Evolutionary conservation across 1,140 invertebrate species (phyloP), one percentile per base, ranked within the genome.

Genomic region (Melanaphis sacchari): DNA sequence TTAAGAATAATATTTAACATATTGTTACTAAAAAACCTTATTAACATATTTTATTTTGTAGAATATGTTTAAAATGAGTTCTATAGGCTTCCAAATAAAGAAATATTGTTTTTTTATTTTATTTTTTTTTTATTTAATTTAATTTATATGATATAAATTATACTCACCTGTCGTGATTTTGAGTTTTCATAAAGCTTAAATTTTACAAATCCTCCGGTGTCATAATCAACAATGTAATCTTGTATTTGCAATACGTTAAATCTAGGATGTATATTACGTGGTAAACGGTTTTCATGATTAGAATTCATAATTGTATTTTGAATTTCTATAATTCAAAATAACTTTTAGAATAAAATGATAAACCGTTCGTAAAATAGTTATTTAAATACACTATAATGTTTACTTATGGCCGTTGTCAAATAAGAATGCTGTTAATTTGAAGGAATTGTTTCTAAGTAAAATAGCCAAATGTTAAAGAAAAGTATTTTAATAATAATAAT

Each of bases 181-280:
- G 52, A 46, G 38, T 92, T 92, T 84, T 82, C 36, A n/a, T 92
- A 82, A 3, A 92, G 41, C 4, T 92, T 92, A 38, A 84, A 92
- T 7, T 22, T 82, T 24, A 92, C 0, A 7, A 52, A 84, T 26
- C 11, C 43, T 7, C 52, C 76, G 8, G 8, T 38, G 8, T 59
- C 49, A 24, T 31, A 38, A 38, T 81, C 21, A 38, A 18, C 36
- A 76, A 54, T 7, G 26, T 54, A 26, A 26, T 54, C 18, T 54
- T 66, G 59, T 31, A 66, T 1, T 31, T 11, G 26, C 31, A 31
- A 22, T 26, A 66, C n/a, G 3, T 31, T 9, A 4, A 66, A 31
- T 66, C 31, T 59, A 59, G 26, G 54, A 31, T 59, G 54, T 9
- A 4, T 66, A 66, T 49, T 49, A 3, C 18, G 46, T 43, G 24